phyloP scores from a whole-genome alignment of 2,888 invertebrate species.

The Rhagonycha fulva region DNA sequence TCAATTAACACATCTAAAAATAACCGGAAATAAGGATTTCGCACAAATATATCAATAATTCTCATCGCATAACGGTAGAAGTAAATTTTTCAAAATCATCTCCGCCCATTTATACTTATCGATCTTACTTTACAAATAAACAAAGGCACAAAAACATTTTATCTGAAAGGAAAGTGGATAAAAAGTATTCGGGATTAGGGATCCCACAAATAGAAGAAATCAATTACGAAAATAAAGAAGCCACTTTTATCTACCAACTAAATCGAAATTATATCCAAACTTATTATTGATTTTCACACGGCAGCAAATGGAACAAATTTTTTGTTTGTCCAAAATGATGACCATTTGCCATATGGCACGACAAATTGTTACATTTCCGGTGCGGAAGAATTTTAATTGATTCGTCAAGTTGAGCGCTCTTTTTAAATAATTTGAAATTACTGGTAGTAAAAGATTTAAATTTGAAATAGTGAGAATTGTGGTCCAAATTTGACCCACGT shows the following conservation, averaged over 20 bases:
- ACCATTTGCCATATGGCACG: constrained; percentile 23
- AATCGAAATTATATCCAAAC: constrained; percentile 31
- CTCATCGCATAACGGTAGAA: neutral
- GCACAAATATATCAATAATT: neutral
- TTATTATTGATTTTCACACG: constrained; percentile 38
- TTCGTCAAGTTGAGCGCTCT: neutral
- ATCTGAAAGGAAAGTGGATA: constrained; percentile 42
- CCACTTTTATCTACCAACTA: constrained; percentile 21
- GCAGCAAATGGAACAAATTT: constrained; percentile 39
- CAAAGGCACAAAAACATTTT: constrained; percentile 34
- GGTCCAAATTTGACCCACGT: constrained; percentile 39
- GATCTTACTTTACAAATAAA: constrained; percentile 23
- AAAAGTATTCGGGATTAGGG: constrained; percentile 42
- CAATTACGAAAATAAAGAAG: constrained; percentile 46
- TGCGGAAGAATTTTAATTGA: neutral
- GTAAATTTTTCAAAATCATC: neutral
- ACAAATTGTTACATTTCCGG: constrained; percentile 9
- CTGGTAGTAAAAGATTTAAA: neutral
- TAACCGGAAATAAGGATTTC: neutral
- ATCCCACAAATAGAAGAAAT: constrained; percentile 47
- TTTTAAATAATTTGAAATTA: neutral
- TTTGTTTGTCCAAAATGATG: constrained; percentile 5
- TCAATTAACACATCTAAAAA: neutral
- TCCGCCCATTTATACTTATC: neutral
- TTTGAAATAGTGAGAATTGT: constrained; percentile 11